Evolutionary conservation across 2,888 invertebrate species (phyloP).

Genomic region (Euplexia lucipara): DNA sequence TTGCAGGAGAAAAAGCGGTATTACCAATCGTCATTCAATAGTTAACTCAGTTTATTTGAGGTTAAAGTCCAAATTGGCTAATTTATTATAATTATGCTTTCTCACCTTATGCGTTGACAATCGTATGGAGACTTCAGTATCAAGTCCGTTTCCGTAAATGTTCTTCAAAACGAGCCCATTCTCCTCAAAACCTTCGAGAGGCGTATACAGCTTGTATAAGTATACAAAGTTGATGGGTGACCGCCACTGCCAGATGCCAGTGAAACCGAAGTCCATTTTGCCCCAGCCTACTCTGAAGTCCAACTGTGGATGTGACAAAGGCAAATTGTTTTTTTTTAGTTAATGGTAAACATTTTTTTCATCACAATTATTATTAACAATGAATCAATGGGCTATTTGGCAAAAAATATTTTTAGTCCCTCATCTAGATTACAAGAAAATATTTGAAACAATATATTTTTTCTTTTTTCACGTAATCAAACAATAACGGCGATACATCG

Average conservation of each 20-base stretch:
- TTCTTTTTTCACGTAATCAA: too few relatives aligned
- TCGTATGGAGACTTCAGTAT: slow-evolving; percentile 93
- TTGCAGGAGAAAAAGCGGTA: background rate
- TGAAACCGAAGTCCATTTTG: slow-evolving; percentile 93
- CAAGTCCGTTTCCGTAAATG: slow-evolving; percentile 92
- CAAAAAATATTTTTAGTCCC: too few relatives aligned
- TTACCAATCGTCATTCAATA: background rate
- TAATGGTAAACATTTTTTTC: too few relatives aligned
- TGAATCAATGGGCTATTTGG: too few relatives aligned
- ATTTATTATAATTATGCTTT: slow-evolving; percentile 41
- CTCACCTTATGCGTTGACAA: slow-evolving; percentile 92
- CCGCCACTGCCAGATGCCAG: slow-evolving; percentile 94
- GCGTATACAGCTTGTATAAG: slow-evolving; percentile 94
- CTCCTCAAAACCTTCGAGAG: slow-evolving; percentile 94
- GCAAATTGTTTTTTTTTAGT: too few relatives aligned
- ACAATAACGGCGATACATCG: too few relatives aligned
- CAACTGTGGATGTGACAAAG: slow-evolving; percentile 82
- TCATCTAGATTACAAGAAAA: too few relatives aligned
- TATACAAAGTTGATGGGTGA: slow-evolving; percentile 94
- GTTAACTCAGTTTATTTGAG: rapidly evolving
- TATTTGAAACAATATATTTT: too few relatives aligned
- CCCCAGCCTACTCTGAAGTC: slow-evolving; percentile 95
- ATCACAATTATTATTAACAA: too few relatives aligned
- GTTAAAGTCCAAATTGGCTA: background rate
- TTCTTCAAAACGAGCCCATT: slow-evolving; percentile 94